phyloP scores from a whole-genome alignment of 1,140 invertebrate genomes.

The Ericerus pela region DNA sequence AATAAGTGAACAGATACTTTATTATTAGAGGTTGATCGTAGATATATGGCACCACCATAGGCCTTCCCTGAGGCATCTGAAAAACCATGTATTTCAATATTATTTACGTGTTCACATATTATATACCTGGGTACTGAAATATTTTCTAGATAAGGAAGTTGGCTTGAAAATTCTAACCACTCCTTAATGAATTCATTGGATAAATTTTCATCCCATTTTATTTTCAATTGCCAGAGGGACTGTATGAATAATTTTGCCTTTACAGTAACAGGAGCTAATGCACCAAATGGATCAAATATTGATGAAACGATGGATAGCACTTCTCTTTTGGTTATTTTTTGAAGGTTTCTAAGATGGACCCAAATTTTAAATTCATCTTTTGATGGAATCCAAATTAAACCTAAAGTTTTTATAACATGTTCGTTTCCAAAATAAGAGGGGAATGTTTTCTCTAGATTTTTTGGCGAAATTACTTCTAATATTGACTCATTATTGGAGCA shows the following conservation, averaged over 20 bases:
- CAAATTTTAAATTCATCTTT: not conserved
- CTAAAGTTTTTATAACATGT: slow-evolving; percentile 10
- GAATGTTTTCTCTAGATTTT: not conserved
- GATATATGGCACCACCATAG: slow-evolving; percentile 26
- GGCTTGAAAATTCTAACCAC: slow-evolving; percentile 20
- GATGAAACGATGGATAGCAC: slow-evolving; percentile 18
- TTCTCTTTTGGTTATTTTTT: slow-evolving; percentile 2
- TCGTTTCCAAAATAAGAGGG: not conserved
- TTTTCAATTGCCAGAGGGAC: slow-evolving; percentile 13
- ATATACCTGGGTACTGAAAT: slow-evolving; percentile 12
- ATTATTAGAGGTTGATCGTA: slow-evolving; percentile 11
- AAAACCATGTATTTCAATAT: slow-evolving; percentile 23
- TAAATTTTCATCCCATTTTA: slow-evolving; percentile 26
- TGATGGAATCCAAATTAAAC: not conserved
- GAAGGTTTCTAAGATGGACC: not conserved
- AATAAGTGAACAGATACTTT: slow-evolving; percentile 15
- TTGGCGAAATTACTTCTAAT: not conserved
- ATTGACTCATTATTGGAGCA: slow-evolving; percentile 18
- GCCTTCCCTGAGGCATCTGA: slow-evolving; percentile 28
- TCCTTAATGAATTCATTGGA: slow-evolving; percentile 14
- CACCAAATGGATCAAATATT: slow-evolving; percentile 26
- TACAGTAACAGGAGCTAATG: slow-evolving; percentile 23
- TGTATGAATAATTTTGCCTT: slow-evolving; percentile 19
- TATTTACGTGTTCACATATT: not conserved
- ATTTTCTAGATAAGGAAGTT: slow-evolving; percentile 13